Conservation (phyloP, 1,140 invertebrate species). For the Maniola jurtina region DNA sequence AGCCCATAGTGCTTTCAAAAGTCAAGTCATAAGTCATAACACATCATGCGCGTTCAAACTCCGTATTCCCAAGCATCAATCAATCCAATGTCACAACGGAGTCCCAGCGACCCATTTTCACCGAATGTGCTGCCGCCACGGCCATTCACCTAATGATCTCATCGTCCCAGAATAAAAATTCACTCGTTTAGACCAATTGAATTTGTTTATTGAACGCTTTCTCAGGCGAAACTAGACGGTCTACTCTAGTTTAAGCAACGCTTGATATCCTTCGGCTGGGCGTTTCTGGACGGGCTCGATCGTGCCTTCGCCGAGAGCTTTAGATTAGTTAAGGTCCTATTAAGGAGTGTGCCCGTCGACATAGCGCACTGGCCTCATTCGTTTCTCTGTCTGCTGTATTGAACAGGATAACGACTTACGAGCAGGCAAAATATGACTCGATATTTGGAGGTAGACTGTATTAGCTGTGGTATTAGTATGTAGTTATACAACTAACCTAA, state of each 20-base stretch:
- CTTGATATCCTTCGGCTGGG: conserved; percentile 21
- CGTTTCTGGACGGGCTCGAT: conserved; percentile 31
- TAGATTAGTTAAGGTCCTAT: conserved; percentile 14
- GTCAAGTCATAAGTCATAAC: conserved; percentile 18
- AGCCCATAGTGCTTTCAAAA: conserved; percentile 5
- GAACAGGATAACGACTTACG: neutral
- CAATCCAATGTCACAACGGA: conserved; percentile 28
- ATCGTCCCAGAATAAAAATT: conserved; percentile 72
- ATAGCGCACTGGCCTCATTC: neutral
- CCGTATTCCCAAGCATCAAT: conserved; percentile 26
- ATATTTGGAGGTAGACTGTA: neutral
- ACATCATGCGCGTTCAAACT: conserved; percentile 18
- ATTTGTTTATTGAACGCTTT: conserved; percentile 66
- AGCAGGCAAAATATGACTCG: conserved; percentile 2
- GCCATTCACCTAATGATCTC: conserved; percentile 74
- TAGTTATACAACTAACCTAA: neutral
- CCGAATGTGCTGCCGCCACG: conserved; percentile 44
- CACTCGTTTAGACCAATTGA: conserved; percentile 65
- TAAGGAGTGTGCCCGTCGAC: conserved; percentile 26
- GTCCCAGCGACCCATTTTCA: conserved; percentile 53
- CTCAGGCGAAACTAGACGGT: conserved; percentile 54
- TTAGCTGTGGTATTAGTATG: neutral
- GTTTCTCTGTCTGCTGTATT: conserved; percentile 6
- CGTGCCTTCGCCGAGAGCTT: conserved; percentile 34
- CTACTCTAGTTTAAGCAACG: conserved; percentile 48